These are phyloP conservation scores for Lithosia quadra DNA, from an alignment of 2,888 invertebrate species.

Conservation along the genomic window DNA sequence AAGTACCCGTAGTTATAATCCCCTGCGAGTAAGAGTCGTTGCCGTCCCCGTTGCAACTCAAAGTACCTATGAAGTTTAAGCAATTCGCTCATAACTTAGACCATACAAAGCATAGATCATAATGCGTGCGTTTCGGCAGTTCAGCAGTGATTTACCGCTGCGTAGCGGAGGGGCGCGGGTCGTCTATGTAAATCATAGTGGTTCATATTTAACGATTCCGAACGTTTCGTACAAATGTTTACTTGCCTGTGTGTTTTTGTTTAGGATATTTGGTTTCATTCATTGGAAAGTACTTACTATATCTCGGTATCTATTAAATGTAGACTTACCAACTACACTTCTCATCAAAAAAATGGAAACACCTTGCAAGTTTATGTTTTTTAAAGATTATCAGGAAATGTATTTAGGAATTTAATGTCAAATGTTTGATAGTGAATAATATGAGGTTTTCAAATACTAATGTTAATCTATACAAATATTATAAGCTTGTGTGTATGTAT, in stretches of 20 bases:
- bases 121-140: constrained; percentile 84
- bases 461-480: too few species aligned
- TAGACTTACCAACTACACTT: too few species aligned
- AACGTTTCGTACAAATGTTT: constrained; percentile 47
- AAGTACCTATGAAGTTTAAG: not conserved
- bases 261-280: constrained; percentile 1
- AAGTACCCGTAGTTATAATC: too few species aligned
- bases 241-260: constrained; percentile 27
- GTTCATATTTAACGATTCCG: constrained; percentile 66
- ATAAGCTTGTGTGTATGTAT: too few species aligned
- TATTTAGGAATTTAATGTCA: too few species aligned
- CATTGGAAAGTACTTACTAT: not conserved
- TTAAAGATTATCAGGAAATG: too few species aligned
- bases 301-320: not conserved
- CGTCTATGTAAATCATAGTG: constrained; percentile 74
- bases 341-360: too few species aligned
- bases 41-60: too few species aligned
- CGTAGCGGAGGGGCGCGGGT: constrained; percentile 43
- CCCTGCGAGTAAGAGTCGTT: too few species aligned
- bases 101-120: constrained; percentile 65
- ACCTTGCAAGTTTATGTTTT: too few species aligned
- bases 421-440: too few species aligned
- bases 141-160: constrained; percentile 76
- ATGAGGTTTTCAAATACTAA: too few species aligned
- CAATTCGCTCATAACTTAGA: constrained; percentile 33